A percentile compares a stretch with the other conserved stretches of the same genome.
Evolutionary conservation across 2,888 invertebrate genomes (phyloP).

Genomic region (Lobophora halterata): DNA sequence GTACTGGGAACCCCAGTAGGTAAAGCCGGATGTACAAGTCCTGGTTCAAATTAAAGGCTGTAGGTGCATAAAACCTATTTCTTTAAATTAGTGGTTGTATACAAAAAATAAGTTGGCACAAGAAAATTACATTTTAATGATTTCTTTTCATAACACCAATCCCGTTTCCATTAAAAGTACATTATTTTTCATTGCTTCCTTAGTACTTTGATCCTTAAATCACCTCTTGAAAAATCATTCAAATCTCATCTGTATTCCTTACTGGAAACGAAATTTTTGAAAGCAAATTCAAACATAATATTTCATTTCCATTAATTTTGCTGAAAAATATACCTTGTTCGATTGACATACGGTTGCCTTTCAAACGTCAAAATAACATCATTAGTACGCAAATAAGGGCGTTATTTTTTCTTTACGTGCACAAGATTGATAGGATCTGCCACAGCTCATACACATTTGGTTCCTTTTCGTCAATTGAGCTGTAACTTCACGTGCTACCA

Average conservation of each 20-base stretch:
- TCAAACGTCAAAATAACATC: slow-evolving; percentile 4
- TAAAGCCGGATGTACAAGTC: too few relatives aligned
- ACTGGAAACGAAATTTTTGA: too few relatives aligned
- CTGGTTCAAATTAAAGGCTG: too few relatives aligned
- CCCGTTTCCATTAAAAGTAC: slow-evolving; percentile 5
- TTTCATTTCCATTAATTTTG: neutral
- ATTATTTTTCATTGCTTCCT: neutral
- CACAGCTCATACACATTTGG: slow-evolving; percentile 4
- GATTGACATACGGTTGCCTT: slow-evolving; percentile 11
- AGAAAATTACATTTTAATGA: neutral
- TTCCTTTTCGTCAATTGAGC: neutral
- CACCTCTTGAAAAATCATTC: slow-evolving; percentile 1
- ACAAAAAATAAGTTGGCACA: too few relatives aligned
- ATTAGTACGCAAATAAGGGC: slow-evolving; percentile 17
- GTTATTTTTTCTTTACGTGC: slow-evolving; percentile 17
- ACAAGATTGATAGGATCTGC: slow-evolving; percentile 13
- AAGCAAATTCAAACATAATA: neutral
- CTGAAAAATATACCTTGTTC: slow-evolving; percentile 1
- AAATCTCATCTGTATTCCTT: neutral
- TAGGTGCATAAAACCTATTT: too few relatives aligned
- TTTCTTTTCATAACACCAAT: neutral
- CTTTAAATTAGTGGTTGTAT: too few relatives aligned
- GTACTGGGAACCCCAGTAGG: too few relatives aligned
- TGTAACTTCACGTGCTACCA: too few relatives aligned
- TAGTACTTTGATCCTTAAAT: neutral